phyloP scores from a whole-genome alignment of 2,113 vertebrate genomes.

The Peromyscus californicus region DNA sequence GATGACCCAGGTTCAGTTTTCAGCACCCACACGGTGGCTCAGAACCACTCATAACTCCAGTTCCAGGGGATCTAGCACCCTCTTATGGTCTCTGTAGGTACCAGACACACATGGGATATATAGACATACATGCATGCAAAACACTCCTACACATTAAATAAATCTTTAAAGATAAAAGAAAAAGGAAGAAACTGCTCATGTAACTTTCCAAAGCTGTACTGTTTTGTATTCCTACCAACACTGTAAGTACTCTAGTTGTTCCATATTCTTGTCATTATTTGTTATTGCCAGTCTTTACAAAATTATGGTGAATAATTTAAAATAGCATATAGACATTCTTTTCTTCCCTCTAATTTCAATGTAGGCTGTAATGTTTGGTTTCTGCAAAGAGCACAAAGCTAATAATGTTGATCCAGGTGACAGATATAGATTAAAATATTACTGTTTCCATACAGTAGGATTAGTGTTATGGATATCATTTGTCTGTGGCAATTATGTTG shows the following conservation, averaged over 20 bases:
- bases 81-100: neutral
- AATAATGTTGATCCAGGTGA: conserved; percentile 3
- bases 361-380: conserved; percentile 26
- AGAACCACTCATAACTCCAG: neutral
- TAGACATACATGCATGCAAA: neutral
- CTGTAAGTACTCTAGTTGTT: neutral
- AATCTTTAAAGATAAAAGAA: neutral
- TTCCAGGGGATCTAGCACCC: neutral
- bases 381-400: neutral
- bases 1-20: neutral
- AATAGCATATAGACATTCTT: neutral
- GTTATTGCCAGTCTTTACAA: neutral
- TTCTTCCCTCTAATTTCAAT: conserved; percentile 16
- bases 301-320: neutral
- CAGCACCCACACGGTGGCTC: neutral
- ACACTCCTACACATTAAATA: neutral
- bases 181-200: neutral
- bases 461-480: neutral
- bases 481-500: conserved; percentile 10
- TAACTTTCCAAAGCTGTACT: neutral
- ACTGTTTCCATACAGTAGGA: conserved; percentile 35
- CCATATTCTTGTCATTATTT: neutral
- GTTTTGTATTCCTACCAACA: neutral
- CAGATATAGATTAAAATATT: conserved; percentile 14
- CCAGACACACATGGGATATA: neutral